Percentiles rank a stretch among this genome's conserved stretches.
phyloP scores from a whole-genome alignment of 2,797 vertebrate species.

The Alfaro cultratus region DNA sequence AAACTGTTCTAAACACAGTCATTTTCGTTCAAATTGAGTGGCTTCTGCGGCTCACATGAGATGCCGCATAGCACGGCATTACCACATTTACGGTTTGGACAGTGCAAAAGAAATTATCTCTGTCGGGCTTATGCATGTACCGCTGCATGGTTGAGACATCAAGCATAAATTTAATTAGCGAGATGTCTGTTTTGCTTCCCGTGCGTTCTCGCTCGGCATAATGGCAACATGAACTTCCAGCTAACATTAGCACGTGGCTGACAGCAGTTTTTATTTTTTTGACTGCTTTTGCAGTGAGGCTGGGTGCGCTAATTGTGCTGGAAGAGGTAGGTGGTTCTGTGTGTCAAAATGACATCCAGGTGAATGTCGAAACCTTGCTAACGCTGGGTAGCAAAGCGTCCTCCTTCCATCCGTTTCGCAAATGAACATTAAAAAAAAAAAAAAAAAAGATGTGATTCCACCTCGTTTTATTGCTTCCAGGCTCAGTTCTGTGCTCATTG shows the following conservation, averaged over 20 bases:
- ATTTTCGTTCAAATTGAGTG: not conserved
- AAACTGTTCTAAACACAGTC: not conserved
- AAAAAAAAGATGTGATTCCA: not conserved
- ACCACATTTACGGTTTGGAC: conserved; percentile 2
- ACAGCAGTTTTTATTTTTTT: not conserved
- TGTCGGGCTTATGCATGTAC: not conserved
- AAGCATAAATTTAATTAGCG: conserved; percentile 9
- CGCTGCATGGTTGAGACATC: conserved; percentile 3
- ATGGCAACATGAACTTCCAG: not conserved
- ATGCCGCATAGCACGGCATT: not conserved
- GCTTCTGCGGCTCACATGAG: not conserved
- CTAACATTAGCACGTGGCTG: conserved; percentile 4
- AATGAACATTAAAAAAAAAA: not conserved
- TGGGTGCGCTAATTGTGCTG: not conserved
- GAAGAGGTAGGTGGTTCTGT: conserved; percentile 8
- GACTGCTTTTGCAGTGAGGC: not conserved
- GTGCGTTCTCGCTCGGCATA: not conserved
- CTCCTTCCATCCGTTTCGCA: not conserved
- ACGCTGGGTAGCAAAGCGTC: not conserved
- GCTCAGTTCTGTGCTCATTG: not conserved
- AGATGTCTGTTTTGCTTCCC: conserved; percentile 9
- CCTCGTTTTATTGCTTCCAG: not conserved
- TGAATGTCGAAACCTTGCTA: conserved; percentile 1
- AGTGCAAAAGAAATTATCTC: not conserved
- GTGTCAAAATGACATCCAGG: conserved; percentile 9